Conservation (phyloP, 2,888 invertebrate species). For the Cephus rjabovi region DNA sequence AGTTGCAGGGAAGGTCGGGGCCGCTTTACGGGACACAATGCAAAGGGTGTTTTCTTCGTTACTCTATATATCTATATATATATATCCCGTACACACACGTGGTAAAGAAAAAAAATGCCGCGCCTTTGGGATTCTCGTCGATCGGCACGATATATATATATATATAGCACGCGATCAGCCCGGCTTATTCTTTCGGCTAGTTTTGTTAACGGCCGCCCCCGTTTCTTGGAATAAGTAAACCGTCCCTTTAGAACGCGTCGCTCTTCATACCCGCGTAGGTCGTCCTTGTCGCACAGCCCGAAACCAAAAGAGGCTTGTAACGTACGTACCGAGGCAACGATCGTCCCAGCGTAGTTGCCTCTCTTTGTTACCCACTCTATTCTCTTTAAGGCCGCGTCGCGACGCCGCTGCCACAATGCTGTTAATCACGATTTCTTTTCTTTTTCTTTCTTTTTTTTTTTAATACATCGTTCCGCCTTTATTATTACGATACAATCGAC, state of each 20-base stretch:
- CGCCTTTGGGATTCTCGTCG: background rate
- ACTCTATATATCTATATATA: background rate
- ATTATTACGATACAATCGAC: constrained; percentile 4
- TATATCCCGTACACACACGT: background rate
- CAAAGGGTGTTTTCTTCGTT: background rate
- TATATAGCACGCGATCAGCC: background rate
- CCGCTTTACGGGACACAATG: background rate
- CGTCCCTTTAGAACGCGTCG: constrained; percentile 22
- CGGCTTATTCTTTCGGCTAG: constrained; percentile 12
- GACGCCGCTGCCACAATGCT: constrained; percentile 3
- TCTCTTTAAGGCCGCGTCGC: background rate
- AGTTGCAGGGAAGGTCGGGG: constrained; percentile 24
- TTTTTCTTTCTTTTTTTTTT: too few species aligned
- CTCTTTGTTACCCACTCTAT: background rate
- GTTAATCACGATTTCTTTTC: background rate
- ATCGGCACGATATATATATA: background rate
- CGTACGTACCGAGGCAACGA: background rate
- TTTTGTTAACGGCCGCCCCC: constrained; percentile 20
- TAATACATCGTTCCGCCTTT: background rate
- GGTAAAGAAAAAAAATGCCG: background rate
- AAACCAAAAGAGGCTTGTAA: background rate
- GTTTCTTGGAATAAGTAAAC: constrained; percentile 49
- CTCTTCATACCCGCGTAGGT: background rate
- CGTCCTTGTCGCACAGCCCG: background rate
- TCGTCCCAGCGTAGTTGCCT: background rate